These are phyloP conservation scores for Artibeus lituratus DNA, from an alignment of 2,797 vertebrate genomes.

Conservation along the genomic window DNA sequence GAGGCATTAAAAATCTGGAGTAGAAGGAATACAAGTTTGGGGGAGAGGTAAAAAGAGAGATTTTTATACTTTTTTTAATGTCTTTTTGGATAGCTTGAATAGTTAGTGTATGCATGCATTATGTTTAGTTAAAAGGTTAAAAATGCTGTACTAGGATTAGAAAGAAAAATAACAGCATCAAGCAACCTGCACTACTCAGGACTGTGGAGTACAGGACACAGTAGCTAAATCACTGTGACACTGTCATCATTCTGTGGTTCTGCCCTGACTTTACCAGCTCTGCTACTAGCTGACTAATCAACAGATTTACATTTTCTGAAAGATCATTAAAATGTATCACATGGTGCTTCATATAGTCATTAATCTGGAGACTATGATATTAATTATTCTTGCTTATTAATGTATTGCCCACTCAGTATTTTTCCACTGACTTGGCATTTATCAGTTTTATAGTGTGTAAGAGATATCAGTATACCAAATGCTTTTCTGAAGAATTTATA, in stretches of 20 bases:
- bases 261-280: not conserved
- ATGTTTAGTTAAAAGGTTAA: constrained; percentile 21
- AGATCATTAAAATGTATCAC: constrained; percentile 1
- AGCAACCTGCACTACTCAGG: not conserved
- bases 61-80: not conserved
- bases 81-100: not conserved
- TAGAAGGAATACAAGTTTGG: not conserved
- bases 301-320: not conserved
- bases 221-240: not conserved
- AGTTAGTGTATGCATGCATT: not conserved
- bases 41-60: not conserved
- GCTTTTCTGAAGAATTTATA: constrained; percentile 5
- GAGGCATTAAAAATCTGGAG: not conserved
- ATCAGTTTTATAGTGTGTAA: not conserved
- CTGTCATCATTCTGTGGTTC: not conserved
- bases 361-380: not conserved
- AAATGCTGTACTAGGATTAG: not conserved
- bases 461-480: not conserved
- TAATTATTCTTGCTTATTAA: constrained; percentile 45
- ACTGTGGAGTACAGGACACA: not conserved
- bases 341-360: not conserved
- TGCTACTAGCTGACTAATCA: not conserved
- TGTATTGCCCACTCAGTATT: not conserved
- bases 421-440: constrained; percentile 11
- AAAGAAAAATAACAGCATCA: not conserved